Evolutionary conservation across 2,113 vertebrate species (phyloP).

Genomic region (Nicator chloris): DNA sequence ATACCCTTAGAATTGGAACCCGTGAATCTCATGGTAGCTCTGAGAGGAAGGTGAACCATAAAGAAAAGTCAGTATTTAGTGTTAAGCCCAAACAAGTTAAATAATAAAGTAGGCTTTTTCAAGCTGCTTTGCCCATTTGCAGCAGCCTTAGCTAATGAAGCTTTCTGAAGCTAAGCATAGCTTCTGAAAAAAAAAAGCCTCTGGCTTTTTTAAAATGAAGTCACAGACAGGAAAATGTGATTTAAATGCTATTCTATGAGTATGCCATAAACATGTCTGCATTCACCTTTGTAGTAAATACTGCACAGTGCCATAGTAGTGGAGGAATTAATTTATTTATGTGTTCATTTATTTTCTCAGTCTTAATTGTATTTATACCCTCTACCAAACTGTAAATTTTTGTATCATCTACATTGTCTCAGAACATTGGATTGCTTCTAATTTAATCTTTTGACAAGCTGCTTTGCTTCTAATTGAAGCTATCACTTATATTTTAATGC

Average conservation of each 20-base stretch:
- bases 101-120: neutral
- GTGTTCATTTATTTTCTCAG: neutral
- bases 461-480: conserved; percentile 4
- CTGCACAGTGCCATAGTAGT: neutral
- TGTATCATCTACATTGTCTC: neutral
- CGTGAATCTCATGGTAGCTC: neutral
- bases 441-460: conserved; percentile 29
- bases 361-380: conserved; percentile 4
- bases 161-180: no score
- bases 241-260: neutral
- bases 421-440: conserved; percentile 2
- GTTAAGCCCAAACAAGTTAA: neutral
- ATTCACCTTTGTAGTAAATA: neutral
- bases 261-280: neutral
- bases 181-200: no score
- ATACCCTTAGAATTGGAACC: neutral
- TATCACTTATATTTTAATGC: conserved; percentile 44
- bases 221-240: neutral
- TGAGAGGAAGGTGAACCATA: neutral
- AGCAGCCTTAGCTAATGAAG: neutral
- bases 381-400: neutral
- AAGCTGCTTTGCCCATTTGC: neutral
- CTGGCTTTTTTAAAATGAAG: neutral
- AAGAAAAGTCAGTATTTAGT: neutral
- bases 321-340: neutral